phyloP scores from a whole-genome alignment of 2,113 vertebrate genomes.

The Aphelocoma coerulescens region DNA sequence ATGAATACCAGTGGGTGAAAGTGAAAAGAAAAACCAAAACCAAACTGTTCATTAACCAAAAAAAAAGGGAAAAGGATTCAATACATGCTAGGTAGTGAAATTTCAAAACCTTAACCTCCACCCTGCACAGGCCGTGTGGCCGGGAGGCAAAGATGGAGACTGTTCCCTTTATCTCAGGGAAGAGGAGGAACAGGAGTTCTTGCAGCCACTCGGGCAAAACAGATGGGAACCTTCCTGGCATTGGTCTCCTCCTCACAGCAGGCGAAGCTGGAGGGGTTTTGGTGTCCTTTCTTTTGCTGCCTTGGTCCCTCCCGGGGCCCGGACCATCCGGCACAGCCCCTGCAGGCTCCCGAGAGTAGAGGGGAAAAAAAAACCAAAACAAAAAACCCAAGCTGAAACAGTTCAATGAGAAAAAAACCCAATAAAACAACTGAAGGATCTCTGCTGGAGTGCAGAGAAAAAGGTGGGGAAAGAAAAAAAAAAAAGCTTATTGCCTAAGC shows the following conservation, averaged over 20 bases:
- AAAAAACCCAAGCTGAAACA: background rate
- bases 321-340: rapidly evolving
- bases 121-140: rapidly evolving
- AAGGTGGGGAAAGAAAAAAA: background rate
- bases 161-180: background rate
- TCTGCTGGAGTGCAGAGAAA: background rate
- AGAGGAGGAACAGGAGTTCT: background rate
- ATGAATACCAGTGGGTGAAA: background rate
- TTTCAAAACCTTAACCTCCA: background rate
- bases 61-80: background rate
- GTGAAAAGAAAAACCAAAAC: background rate
- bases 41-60: background rate
- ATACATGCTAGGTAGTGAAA: background rate
- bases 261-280: background rate
- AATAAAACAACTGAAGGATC: background rate
- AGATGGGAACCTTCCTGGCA: background rate
- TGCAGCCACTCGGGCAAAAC: rapidly evolving
- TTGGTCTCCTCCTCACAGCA: background rate
- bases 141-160: background rate
- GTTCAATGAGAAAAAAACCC: background rate
- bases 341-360: rapidly evolving
- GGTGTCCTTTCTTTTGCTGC: background rate
- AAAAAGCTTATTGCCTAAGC: background rate
- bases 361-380: background rate
- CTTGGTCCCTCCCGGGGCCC: rapidly evolving